Evolutionary conservation across 2,888 invertebrate species (phyloP).

Genomic region (Tenthredo notha): DNA sequence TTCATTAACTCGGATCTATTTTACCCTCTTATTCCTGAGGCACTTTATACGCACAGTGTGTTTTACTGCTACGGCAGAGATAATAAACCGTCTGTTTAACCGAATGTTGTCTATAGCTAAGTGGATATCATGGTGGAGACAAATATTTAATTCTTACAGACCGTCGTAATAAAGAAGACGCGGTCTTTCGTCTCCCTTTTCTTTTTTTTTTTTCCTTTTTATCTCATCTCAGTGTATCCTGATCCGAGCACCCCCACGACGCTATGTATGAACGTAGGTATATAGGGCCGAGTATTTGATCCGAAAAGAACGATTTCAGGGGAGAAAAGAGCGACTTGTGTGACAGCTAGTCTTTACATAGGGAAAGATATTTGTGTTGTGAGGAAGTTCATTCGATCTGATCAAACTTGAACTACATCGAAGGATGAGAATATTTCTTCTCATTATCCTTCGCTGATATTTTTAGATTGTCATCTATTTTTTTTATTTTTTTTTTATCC

Average conservation of each 20-base stretch:
- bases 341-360: neutral
- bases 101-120: neutral
- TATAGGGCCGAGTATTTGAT: constrained; percentile 4
- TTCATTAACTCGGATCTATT: neutral
- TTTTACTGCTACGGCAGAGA: neutral
- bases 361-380: neutral
- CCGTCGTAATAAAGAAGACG: neutral
- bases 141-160: constrained; percentile 30
- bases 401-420: neutral
- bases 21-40: neutral
- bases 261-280: neutral
- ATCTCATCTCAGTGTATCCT: neutral
- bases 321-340: neutral
- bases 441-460: neutral
- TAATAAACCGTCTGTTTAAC: neutral
- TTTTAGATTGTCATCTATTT: neutral
- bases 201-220: neutral
- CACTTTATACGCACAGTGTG: neutral
- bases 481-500: neutral
- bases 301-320: neutral
- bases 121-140: neutral
- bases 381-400: neutral
- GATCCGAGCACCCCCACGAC: neutral
- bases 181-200: neutral
- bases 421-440: neutral